Conservation (phyloP, 2,797 vertebrate genomes). For the Coilia nasus region DNA sequence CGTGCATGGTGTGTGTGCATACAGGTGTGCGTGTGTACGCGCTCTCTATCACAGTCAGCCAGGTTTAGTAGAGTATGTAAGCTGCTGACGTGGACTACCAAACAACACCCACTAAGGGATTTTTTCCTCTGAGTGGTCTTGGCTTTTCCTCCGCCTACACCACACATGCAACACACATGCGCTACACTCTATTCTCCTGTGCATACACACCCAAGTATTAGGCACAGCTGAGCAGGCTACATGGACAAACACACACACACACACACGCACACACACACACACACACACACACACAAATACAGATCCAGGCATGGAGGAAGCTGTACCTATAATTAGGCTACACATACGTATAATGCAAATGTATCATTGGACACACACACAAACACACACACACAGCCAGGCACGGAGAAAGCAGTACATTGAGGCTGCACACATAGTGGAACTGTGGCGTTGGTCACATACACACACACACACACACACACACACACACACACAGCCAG, state of each 20-base stretch:
- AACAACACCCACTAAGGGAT: not conserved
- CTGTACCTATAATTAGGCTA: not conserved
- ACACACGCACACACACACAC: too few relatives aligned
- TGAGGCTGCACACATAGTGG: too few relatives aligned
- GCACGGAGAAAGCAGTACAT: too few relatives aligned
- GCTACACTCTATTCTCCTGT: not conserved
- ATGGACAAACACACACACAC: too few relatives aligned
- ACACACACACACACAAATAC: too few relatives aligned
- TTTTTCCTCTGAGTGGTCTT: not conserved
- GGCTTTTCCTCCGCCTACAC: not conserved
- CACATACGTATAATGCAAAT: not conserved
- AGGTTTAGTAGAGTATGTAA: not conserved
- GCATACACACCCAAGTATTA: too few relatives aligned
- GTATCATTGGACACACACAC: not conserved
- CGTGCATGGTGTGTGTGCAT: not conserved
- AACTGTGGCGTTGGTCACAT: too few relatives aligned
- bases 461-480: too few relatives aligned
- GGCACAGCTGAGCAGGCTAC: too few relatives aligned
- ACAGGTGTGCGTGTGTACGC: not conserved
- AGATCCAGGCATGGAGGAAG: not conserved
- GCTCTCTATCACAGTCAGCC: not conserved
- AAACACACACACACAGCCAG: too few relatives aligned
- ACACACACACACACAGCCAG: too few relatives aligned
- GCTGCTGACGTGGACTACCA: not conserved
- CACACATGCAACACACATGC: not conserved